Evolutionary conservation across 2,888 invertebrate species (phyloP), one percentile per base, ranked within the genome.

Genomic region (Hypselothyrea guttata): DNA sequence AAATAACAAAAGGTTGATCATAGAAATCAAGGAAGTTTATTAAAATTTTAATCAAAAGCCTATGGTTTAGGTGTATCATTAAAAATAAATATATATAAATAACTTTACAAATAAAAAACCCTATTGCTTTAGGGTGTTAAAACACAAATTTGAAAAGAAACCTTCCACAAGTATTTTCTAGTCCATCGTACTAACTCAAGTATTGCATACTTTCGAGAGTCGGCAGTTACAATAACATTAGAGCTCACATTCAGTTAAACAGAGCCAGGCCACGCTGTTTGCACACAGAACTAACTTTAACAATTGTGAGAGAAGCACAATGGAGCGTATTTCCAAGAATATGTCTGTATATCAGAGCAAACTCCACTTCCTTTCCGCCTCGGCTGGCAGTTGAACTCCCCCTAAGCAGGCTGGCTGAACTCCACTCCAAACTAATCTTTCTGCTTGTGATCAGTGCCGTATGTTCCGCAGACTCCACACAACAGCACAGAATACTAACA

Each of bases 381-480:
- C 27, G 18, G n/a, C 38, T 22, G 22, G 28, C 34, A 45, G 15
- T n/a, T 3, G 18, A n/a, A 63, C 63, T 65, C 71, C 66, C 71
- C 71, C 71, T 65, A 52, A 59, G 22, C 54, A 54, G 16, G 46
- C 13, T 48, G 30, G 22, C 44, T 15, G 38, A 44, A 42, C 48
- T 64, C 41, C 57, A 72, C 69, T 55, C 60, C 51, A 57, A 64
- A 59, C 84, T 79, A 76, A 78, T 78, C 76, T 69, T 22, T 28
- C 45, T 51, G 58, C 52, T 62, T 67, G 45, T 64, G 84, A 79
- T 78, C 78, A 53, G 71, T 56, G 44, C 59, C 79, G 82, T 62
- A 61, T 73, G 81, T 54, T 53, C 44, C 45, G 41, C 79, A 79
- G 70, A 73, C 62, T 56, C 67, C 69, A 56, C 38, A 41, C 34